Percentiles rank a stretch among this genome's conserved stretches.
phyloP scores from a whole-genome alignment of 92 coral and sea anemone genomes.

The Galaxea fascicularis region DNA sequence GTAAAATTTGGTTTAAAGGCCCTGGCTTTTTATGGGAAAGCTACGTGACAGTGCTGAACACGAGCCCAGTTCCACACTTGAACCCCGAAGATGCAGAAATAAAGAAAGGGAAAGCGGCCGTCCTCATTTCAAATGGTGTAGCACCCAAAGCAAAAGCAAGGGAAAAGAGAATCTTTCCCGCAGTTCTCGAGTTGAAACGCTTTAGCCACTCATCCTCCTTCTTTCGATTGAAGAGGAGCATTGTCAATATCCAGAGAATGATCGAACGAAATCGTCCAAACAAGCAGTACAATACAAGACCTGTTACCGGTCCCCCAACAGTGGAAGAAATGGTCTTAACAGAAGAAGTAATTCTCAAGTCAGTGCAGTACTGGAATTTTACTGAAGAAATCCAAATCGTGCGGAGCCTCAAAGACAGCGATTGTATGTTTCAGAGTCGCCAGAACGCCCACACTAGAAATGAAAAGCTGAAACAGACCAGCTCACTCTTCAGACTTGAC shows the following conservation, averaged over 20 bases:
- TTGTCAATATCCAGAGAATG: conserved; percentile 58
- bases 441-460: conserved; percentile 54
- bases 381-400: not conserved
- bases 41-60: not conserved
- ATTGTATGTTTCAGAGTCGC: conserved; percentile 41
- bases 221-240: conserved; percentile 52
- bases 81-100: conserved; percentile 60
- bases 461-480: conserved; percentile 27
- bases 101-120: conserved; percentile 45
- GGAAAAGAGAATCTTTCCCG: not conserved
- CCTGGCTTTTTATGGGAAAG: conserved; percentile 18
- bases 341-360: conserved; percentile 39
- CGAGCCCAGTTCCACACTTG: conserved; percentile 28
- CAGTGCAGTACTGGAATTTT: conserved; percentile 37
- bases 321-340: conserved; percentile 50
- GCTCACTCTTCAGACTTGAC: conserved; percentile 40
- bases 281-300: conserved; percentile 46
- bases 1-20: conserved; percentile 29
- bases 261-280: conserved; percentile 44
- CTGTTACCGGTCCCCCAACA: conserved; percentile 27
- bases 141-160: not conserved
- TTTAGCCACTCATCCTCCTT: conserved; percentile 56
- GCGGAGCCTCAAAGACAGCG: not conserved
- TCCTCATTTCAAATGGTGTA: conserved; percentile 25
- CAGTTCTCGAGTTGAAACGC: conserved; percentile 20